Conservation (phyloP, 2,888 invertebrate genomes). For the Erannis defoliaria region DNA sequence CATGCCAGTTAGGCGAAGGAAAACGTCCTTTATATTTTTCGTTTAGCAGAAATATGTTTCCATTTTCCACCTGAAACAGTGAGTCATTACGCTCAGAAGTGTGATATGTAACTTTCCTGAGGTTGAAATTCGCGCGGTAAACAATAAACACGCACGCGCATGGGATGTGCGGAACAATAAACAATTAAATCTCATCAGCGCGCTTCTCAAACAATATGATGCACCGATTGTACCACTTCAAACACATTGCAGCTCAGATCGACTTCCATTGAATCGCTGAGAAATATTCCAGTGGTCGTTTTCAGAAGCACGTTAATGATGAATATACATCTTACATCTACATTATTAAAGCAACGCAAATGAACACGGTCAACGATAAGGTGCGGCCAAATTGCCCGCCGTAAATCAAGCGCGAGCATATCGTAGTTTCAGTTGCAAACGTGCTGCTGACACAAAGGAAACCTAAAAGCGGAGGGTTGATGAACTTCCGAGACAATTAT, state of each 20-base stretch:
- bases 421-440: slow-evolving; percentile 54
- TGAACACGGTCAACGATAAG: slow-evolving; percentile 64
- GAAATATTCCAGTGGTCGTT: slow-evolving; percentile 52
- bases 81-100: slow-evolving; percentile 49
- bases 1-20: slow-evolving; percentile 16
- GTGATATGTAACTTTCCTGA: slow-evolving; percentile 45
- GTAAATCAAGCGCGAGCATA: slow-evolving; percentile 59
- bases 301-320: slow-evolving; percentile 43
- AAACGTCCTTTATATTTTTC: slow-evolving; percentile 1
- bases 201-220: slow-evolving; percentile 52
- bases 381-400: slow-evolving; percentile 60
- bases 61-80: slow-evolving; percentile 39
- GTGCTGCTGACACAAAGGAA: slow-evolving; percentile 51
- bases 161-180: slow-evolving; percentile 64
- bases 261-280: slow-evolving; percentile 48
- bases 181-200: slow-evolving; percentile 68
- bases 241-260: slow-evolving; percentile 54
- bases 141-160: slow-evolving; percentile 58
- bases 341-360: slow-evolving; percentile 58
- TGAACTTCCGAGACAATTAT: slow-evolving; percentile 48
- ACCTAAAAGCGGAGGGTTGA: slow-evolving; percentile 51
- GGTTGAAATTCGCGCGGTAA: slow-evolving; percentile 57
- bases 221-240: slow-evolving; percentile 60
- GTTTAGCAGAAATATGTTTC: slow-evolving; percentile 18
- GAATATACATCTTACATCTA: slow-evolving; percentile 43